These are phyloP conservation scores for Paracentrotus lividus DNA, from an alignment of 53 echinoderm and acorn worm species.

Conservation along the genomic window DNA sequence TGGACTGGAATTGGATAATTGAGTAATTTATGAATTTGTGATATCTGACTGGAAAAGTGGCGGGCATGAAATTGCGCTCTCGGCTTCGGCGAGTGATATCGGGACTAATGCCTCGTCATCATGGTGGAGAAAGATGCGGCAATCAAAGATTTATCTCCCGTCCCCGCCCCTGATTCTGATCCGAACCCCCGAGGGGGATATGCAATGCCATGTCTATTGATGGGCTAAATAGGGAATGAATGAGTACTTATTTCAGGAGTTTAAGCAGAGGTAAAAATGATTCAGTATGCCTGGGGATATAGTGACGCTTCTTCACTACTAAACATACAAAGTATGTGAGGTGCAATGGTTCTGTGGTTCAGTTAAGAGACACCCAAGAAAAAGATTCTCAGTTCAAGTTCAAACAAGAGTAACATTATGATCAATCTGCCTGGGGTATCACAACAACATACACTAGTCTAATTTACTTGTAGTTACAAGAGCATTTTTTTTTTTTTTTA, in stretches of 20 bases:
- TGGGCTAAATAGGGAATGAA: conserved; percentile 27
- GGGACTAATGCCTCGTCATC: neutral
- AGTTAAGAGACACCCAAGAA: neutral
- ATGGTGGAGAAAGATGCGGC: conserved; percentile 27
- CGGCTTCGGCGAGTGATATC: neutral
- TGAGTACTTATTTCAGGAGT: conserved; percentile 4
- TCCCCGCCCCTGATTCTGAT: neutral
- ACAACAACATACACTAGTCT: too few species aligned
- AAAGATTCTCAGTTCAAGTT: neutral
- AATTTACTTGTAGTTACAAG: too few species aligned
- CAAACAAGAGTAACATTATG: too few species aligned
- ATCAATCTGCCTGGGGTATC: too few species aligned
- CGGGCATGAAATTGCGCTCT: conserved; percentile 43
- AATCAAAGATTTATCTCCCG: conserved; percentile 44
- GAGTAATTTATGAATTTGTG: conserved; percentile 61
- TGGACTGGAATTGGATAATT: conserved; percentile 51
- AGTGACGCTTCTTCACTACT: neutral
- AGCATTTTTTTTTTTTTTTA: too few species aligned
- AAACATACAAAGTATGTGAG: neutral
- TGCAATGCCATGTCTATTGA: neutral
- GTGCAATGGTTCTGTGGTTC: neutral
- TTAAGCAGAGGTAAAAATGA: neutral
- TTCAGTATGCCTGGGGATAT: conserved; percentile 5
- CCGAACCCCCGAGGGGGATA: neutral
- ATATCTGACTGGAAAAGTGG: conserved; percentile 36